Base-by-base conservation (phyloP, 2,888 invertebrate species). In the Cistogaster globosa region DNA sequence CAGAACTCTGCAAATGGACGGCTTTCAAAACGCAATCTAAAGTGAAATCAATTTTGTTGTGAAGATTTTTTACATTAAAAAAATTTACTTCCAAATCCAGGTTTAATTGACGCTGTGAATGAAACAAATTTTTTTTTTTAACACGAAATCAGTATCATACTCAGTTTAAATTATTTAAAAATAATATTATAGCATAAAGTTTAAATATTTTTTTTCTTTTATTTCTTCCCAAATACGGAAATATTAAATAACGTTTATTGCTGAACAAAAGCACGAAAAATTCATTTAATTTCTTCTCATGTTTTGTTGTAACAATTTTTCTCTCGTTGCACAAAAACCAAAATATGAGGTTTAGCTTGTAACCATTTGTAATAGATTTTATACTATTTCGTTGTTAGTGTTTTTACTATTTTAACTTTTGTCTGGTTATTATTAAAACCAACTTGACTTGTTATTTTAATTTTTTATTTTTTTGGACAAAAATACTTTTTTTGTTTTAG, bases 261-360 rank as follows among this genome's bases (percentile, higher is more conserved):
- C 67, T 22, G 20, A n/a, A 80, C 22, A 18, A 53, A 53, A 53
- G n/a, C 18, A 18, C 12, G 16, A 80, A 75, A 79, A 76, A 38
- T 55, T 71, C 32, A 60, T 65, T 22, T 42, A 48, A 68, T 48
- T n/a, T 68, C 32, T 48, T 53, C 36, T 51, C 5, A 14, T 20
- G 7, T 62, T 78, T 45, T 57, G 45, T 36, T 65, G 16, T 22
- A 18, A 14, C 51, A 22, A 11, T 38, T 14, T 63, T 20, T 2
- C 26, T 48, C 12, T 5, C 80, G 83, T 87, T 84, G 62, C 57
- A 22, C 42, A 55, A 45, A 53, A 62, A 38, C 72, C 48, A 65
- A 84, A 76, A 72, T 80, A 84, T 77, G 77, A 81, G 81, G 77
- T 77, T 77, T 68, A 74, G 68, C 62, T 81, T 77, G 69, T 68